These are phyloP conservation scores for Drosophila truncata DNA, from an alignment of 1,140 invertebrate species.

Conservation along the genomic window DNA sequence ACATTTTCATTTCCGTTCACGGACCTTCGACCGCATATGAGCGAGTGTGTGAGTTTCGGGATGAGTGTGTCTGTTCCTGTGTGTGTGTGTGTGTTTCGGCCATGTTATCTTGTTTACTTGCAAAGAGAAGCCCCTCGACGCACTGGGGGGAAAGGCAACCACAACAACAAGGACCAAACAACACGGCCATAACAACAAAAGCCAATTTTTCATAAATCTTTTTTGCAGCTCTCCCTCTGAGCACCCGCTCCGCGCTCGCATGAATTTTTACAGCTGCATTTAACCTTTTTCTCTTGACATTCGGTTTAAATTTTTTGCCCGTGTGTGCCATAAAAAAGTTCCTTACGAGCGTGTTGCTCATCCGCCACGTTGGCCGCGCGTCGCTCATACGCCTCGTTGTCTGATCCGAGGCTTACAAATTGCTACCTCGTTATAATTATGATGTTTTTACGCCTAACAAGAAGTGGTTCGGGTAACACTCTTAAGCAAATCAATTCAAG, in stretches of 20 bases:
- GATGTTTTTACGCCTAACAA: constrained; percentile 70
- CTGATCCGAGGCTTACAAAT: constrained; percentile 59
- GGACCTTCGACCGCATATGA: constrained; percentile 15
- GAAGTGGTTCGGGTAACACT: constrained; percentile 5
- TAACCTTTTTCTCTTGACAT: constrained; percentile 75
- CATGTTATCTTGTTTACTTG: constrained; percentile 73
- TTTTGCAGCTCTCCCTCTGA: constrained; percentile 10
- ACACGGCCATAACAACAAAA: constrained; percentile 61
- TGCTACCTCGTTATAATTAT: constrained; percentile 80
- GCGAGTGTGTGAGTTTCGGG: constrained; percentile 23
- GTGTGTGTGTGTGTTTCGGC: constrained; percentile 29
- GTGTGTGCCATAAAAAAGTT: constrained; percentile 72
- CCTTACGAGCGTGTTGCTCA: constrained; percentile 55
- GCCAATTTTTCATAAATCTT: constrained; percentile 83
- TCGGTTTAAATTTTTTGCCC: constrained; percentile 73
- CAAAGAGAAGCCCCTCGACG: constrained; percentile 60
- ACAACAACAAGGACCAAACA: constrained; percentile 25
- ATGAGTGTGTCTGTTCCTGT: constrained; percentile 1
- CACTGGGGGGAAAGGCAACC: constrained; percentile 8
- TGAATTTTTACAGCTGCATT: constrained; percentile 75
- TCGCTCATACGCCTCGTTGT: constrained; percentile 69
- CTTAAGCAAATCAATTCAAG: constrained; percentile 80
- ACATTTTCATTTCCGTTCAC: constrained; percentile 74
- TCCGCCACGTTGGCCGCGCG: constrained; percentile 61
- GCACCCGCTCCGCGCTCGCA: neutral